Evolutionary conservation across 2,888 invertebrate species (phyloP).

Genomic region (Anthophora plumipes): DNA sequence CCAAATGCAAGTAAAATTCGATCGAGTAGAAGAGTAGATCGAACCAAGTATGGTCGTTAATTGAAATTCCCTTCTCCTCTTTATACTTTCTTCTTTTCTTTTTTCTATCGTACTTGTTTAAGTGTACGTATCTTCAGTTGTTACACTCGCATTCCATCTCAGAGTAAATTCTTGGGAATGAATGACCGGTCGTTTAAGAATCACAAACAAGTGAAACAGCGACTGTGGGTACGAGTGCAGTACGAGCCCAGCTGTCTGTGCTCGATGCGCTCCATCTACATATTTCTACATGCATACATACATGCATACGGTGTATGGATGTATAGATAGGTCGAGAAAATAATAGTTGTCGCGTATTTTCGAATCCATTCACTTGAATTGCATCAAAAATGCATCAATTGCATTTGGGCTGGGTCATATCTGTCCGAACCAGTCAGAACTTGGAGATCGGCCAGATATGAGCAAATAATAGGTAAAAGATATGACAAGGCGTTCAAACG

Average conservation of each 20-base stretch:
- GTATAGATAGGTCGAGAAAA: not conserved
- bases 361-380: conserved; percentile 81
- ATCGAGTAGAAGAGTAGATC: not conserved
- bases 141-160: conserved; percentile 32
- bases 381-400: conserved; percentile 81
- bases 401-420: conserved; percentile 71
- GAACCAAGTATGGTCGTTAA: not conserved
- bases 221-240: not conserved
- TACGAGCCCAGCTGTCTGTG: conserved; percentile 80
- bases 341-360: conserved; percentile 54
- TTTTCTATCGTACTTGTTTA: not conserved
- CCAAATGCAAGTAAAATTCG: not conserved
- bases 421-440: no score
- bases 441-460: no score
- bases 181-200: conserved; percentile 3
- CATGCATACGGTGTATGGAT: no score
- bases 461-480: no score
- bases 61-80: no score
- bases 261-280: conserved; percentile 27
- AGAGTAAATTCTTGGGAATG: conserved; percentile 8
- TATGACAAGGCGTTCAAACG: not conserved
- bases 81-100: no score
- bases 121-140: not conserved
- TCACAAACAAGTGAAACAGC: conserved; percentile 5
- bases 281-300: no score